These are phyloP conservation scores for Danaus chrysippus DNA, from an alignment of 2,888 invertebrate species.

Conservation along the genomic window DNA sequence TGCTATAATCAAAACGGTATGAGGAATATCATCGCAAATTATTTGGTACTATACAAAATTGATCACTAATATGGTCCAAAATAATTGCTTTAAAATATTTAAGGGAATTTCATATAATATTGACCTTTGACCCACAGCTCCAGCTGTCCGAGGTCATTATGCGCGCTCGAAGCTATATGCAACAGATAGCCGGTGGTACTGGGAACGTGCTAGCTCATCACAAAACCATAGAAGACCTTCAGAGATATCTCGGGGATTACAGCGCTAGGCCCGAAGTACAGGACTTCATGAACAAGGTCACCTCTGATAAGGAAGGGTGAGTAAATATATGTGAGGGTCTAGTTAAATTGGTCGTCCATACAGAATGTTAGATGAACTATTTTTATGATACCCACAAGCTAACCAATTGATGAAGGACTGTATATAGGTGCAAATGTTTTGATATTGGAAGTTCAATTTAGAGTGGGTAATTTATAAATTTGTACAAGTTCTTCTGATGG, in stretches of 20 bases:
- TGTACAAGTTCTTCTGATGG: too few relatives aligned
- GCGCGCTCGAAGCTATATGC: conserved; percentile 96
- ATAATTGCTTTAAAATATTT: too few relatives aligned
- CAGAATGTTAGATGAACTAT: too few relatives aligned
- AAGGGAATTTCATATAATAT: neutral
- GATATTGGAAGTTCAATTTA: conserved; percentile 29
- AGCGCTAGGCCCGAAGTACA: conserved; percentile 88
- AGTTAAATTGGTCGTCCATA: conserved; percentile 7
- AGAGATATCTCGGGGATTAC: conserved; percentile 89
- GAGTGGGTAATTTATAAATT: too few relatives aligned
- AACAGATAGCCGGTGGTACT: conserved; percentile 91
- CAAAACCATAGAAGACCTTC: conserved; percentile 91
- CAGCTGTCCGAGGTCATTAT: conserved; percentile 98
- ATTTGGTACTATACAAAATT: too few relatives aligned
- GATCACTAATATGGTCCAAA: too few relatives aligned
- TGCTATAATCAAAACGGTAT: too few relatives aligned
- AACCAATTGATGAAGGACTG: conserved; percentile 65
- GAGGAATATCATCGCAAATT: too few relatives aligned
- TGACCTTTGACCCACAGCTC: conserved; percentile 79
- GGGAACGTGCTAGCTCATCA: conserved; percentile 94
- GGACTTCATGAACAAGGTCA: conserved; percentile 94
- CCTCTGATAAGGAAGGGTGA: conserved; percentile 96
- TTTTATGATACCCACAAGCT: too few relatives aligned
- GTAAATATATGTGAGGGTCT: too few relatives aligned
- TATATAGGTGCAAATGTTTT: conserved; percentile 63